Conservation (phyloP, 2,888 invertebrate species). For the Laothoe populi region DNA sequence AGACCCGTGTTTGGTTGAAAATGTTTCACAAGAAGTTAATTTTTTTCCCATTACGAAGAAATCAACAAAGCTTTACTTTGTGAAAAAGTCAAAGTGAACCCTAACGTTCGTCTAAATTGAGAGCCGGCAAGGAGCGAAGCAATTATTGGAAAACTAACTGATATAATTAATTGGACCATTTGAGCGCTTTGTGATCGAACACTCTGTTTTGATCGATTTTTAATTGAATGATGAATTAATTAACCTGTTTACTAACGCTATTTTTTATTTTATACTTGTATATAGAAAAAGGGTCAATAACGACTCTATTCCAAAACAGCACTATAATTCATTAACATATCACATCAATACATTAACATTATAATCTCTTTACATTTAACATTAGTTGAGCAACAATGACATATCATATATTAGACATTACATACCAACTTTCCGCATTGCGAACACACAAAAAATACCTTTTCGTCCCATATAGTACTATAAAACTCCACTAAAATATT, state of each 20-base stretch:
- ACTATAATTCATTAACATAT: no score
- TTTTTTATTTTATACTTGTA: neutral
- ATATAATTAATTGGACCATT: constrained; percentile 62
- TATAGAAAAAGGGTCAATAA: neutral
- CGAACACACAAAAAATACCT: no score
- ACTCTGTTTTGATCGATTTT: constrained; percentile 40
- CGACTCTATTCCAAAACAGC: no score
- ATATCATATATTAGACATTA: no score
- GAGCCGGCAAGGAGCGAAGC: constrained; percentile 53
- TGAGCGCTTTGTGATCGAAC: constrained; percentile 45
- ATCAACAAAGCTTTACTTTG: constrained; percentile 51
- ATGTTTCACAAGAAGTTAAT: constrained; percentile 44
- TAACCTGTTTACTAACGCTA: constrained; percentile 20
- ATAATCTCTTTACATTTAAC: no score
- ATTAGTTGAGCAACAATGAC: no score
- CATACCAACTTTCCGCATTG: no score
- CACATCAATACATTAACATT: no score
- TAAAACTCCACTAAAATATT: no score
- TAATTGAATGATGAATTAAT: constrained; percentile 36
- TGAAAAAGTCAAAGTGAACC: constrained; percentile 46
- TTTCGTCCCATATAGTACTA: no score
- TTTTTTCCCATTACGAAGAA: constrained; percentile 49
- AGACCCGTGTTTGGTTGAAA: constrained; percentile 8
- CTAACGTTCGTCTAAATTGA: constrained; percentile 39
- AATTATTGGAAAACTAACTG: constrained; percentile 67